Evolutionary conservation across 2,888 invertebrate species (phyloP), one percentile per base, ranked within the genome.

Genomic region (Willowsia nigromaculata): DNA sequence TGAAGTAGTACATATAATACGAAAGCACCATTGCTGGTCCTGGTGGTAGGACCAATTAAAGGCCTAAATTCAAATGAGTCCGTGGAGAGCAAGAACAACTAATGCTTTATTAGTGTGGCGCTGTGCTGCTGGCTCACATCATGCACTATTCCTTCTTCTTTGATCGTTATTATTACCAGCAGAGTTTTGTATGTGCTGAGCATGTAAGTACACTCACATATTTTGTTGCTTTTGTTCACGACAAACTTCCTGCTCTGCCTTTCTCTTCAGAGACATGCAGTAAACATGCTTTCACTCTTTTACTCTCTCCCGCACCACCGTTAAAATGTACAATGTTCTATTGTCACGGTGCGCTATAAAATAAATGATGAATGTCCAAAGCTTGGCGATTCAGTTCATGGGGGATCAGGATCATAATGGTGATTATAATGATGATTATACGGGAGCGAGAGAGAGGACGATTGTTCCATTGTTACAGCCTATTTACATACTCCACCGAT

Each of bases 41-140:
- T 25, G 62, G 81, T 62, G 81, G 40, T 37, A 33, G 30, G 59
- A 22, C 84, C 88, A 88, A 88, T 88, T 88, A 88, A 88, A 88
- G 84, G 65, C 76, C 68, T 37, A 68, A 76, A 84, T 84, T 84
- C 65, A 84, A 88, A 88, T 88, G 88, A 88, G 88, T 84, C 88
- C 88, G 50, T 68, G 53, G 88, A 88, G 88, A 88, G 33, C 43
- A 30, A 65, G 33, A 33, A 50, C 30, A 74, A 68, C 74, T 71
- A 83, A 74, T 43, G 74, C 59, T 71, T 74, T 76, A 74, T 85
- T 85, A 85, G 62, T 71, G 7, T 43, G 43, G 43, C 25, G 9
- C 43, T 25, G 18, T 25, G 27, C 11, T 2, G 33, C 53, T 50
- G 18, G 11, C 30, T 50, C 25, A 15, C 30, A 18, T 15, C 5